These are phyloP conservation scores for Chlorospingus flavigularis DNA, from an alignment of 2,797 vertebrate genomes.

Conservation along the genomic window DNA sequence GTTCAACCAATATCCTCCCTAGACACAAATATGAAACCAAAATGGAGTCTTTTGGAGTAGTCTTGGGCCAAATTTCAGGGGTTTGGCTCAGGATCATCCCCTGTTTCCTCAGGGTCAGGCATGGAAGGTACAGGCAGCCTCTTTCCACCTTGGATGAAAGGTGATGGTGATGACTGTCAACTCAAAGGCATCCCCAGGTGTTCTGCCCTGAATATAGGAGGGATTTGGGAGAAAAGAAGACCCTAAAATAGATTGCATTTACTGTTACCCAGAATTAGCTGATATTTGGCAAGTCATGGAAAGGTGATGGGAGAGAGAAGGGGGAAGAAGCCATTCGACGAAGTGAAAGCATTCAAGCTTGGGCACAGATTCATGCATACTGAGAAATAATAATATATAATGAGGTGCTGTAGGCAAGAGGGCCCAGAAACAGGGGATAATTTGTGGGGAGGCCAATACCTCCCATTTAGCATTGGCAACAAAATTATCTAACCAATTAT, in stretches of 20 bases:
- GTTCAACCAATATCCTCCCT: not conserved
- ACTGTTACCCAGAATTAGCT: not conserved
- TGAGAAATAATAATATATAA: not conserved
- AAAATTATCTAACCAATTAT: not conserved
- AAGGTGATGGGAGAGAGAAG: not conserved
- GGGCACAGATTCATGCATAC: not conserved
- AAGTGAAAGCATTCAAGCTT: not conserved
- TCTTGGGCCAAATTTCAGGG: not conserved
- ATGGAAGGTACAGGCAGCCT: accelerated
- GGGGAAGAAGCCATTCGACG: not conserved
- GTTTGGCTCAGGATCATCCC: not conserved
- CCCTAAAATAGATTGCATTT: not conserved
- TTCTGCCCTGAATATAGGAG: not conserved
- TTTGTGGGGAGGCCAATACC: not conserved
- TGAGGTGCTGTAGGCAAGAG: not conserved
- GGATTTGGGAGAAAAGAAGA: not conserved
- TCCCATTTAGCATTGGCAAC: not conserved
- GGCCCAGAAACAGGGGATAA: not conserved
- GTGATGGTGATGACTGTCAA: not conserved
- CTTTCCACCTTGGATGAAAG: not conserved
- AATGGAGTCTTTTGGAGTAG: not conserved
- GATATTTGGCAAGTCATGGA: not conserved
- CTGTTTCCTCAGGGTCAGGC: not conserved
- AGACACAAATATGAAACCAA: not conserved
- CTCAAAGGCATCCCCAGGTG: not conserved